These are phyloP conservation scores for Temnopleurus reevesii DNA, from an alignment of 53 echinoderm and acorn worm species.

Conservation along the genomic window DNA sequence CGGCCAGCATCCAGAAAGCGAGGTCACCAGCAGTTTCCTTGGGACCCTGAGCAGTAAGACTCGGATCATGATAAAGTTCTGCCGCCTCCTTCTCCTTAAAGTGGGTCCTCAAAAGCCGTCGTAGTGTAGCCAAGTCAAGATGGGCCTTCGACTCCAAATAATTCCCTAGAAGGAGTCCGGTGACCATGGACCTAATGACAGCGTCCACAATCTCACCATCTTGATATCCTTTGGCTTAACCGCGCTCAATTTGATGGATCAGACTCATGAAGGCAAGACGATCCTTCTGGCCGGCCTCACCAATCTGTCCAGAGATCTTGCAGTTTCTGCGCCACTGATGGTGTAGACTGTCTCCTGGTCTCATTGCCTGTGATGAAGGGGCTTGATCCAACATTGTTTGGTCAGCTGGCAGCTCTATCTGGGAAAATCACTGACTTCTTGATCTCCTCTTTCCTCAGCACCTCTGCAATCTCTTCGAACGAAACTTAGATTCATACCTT, in stretches of 20 bases:
- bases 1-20: constrained; percentile 32
- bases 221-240: constrained; percentile 37
- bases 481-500: no score
- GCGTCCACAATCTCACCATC: constrained; percentile 63
- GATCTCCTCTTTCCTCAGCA: no score
- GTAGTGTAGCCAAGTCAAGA: constrained; percentile 31
- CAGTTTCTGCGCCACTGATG: no score
- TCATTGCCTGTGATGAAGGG: no score
- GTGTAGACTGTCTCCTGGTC: no score
- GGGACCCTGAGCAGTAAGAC: constrained; percentile 16
- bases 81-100: constrained; percentile 63
- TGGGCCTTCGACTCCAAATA: constrained; percentile 57
- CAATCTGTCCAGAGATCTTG: constrained; percentile 54
- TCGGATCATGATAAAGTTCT: constrained; percentile 63
- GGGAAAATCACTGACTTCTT: no score
- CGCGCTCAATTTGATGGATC: constrained; percentile 68
- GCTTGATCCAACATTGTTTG: no score
- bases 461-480: no score
- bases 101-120: constrained; percentile 43
- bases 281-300: constrained; percentile 63
- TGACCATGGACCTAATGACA: constrained; percentile 58
- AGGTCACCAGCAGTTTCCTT: constrained; percentile 33
- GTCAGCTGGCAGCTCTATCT: no score
- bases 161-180: constrained; percentile 24
- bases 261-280: constrained; percentile 60